Percentiles rank a stretch among this genome's conserved stretches.
Evolutionary conservation across 2,888 invertebrate genomes (phyloP).

Genomic region (Dysmachus trigonus): DNA sequence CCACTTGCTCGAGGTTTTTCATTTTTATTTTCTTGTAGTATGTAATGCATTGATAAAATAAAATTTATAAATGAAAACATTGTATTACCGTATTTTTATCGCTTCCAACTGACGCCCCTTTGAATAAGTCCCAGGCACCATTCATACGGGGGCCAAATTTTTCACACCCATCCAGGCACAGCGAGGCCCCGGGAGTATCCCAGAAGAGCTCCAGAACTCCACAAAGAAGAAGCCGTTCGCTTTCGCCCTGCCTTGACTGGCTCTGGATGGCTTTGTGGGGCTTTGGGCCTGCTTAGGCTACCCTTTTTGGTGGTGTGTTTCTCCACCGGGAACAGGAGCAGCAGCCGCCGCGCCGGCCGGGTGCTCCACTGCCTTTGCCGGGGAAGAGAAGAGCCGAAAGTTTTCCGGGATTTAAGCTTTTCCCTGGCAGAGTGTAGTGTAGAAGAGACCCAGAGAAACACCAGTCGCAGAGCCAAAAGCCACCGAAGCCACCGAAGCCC

Average conservation of each 20-base stretch:
- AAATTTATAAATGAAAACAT: not conserved
- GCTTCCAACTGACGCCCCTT: not conserved
- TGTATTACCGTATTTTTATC: not conserved
- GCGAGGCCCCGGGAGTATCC: not conserved
- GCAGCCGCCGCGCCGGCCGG: not conserved
- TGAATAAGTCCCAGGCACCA: not conserved
- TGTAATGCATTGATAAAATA: too few species aligned
- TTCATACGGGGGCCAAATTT: not conserved
- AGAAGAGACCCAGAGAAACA: not conserved
- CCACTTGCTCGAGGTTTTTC: too few species aligned
- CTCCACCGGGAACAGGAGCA: not conserved
- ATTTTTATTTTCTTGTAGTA: too few species aligned
- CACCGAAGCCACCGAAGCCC: not conserved
- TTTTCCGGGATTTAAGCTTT: constrained; percentile 2
- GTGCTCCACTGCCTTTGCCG: not conserved
- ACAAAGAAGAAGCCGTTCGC: not conserved
- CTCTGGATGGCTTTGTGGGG: not conserved
- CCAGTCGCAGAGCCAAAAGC: too few species aligned
- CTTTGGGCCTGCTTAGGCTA: not conserved
- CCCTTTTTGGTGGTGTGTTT: not conserved
- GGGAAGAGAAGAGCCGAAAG: not conserved
- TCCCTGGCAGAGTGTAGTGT: too few species aligned
- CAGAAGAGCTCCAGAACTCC: not conserved
- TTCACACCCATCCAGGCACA: not conserved
- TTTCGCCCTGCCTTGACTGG: not conserved